These are phyloP conservation scores for Sus scrofa DNA, from an alignment of 2,113 vertebrate genomes.

Conservation along the genomic window DNA sequence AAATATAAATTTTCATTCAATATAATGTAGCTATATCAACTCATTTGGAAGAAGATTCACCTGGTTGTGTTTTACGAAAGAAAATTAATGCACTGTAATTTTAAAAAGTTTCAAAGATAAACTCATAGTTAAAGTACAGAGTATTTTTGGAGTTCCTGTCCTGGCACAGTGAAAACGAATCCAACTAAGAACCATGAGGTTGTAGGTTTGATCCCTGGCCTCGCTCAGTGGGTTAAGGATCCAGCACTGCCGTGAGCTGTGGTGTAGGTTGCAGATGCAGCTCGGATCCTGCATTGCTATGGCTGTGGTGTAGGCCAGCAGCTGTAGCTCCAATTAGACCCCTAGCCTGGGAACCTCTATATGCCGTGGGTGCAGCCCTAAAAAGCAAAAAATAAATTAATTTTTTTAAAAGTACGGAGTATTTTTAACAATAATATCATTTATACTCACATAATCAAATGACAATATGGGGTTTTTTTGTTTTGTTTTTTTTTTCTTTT, in stretches of 20 bases:
- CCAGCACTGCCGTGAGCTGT: too few species aligned
- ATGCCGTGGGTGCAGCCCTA: too few species aligned
- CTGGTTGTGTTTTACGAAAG: not conserved
- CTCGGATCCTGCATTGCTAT: too few species aligned
- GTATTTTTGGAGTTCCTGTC: not conserved
- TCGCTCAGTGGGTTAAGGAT: too few species aligned
- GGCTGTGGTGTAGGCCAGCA: too few species aligned
- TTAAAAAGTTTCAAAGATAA: not conserved
- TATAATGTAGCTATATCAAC: not conserved
- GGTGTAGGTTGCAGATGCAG: too few species aligned
- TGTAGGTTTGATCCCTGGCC: too few species aligned
- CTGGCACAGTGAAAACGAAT: too few species aligned
- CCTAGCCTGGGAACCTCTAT: too few species aligned
- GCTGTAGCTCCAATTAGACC: too few species aligned
- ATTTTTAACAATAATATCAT: slow-evolving; percentile 11
- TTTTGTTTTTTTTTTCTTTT: too few species aligned
- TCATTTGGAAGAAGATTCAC: not conserved
- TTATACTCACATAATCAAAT: not conserved
- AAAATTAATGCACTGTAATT: not conserved
- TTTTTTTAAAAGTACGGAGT: not conserved
- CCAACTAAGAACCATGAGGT: too few species aligned
- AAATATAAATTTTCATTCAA: not conserved
- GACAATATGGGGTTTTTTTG: not conserved
- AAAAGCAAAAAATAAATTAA: not conserved
- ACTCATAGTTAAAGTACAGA: not conserved